Evolutionary conservation across 1,140 invertebrate species (phyloP).

Genomic region (Diorhabda elongata): DNA sequence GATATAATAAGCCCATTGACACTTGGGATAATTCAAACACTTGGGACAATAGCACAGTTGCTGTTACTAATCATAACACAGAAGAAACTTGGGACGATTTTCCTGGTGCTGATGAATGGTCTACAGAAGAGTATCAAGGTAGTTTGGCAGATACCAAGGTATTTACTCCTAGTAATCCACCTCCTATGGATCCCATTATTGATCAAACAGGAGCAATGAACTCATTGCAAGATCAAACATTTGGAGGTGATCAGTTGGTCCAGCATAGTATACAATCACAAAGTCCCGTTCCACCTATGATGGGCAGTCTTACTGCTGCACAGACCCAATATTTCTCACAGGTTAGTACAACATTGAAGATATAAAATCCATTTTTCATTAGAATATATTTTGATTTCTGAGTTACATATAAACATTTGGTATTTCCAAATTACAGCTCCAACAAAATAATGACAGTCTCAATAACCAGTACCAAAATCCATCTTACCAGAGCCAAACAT

Average conservation of each 20-base stretch:
- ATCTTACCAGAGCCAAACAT: slow-evolving; percentile 7
- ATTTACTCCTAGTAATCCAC: slow-evolving; percentile 68
- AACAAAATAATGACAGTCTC: slow-evolving; percentile 48
- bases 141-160: slow-evolving; percentile 93
- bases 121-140: slow-evolving; percentile 91
- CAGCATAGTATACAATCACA: slow-evolving; percentile 32
- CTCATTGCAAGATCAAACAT: background rate
- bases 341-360: slow-evolving; percentile 7
- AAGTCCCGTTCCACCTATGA: slow-evolving; percentile 39
- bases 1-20: slow-evolving; percentile 49
- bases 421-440: slow-evolving; percentile 52
- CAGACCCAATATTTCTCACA: slow-evolving; percentile 69
- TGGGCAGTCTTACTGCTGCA: slow-evolving; percentile 57
- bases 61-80: slow-evolving; percentile 31
- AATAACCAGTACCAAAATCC: slow-evolving; percentile 28
- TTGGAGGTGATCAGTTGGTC: slow-evolving; percentile 14
- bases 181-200: slow-evolving; percentile 7
- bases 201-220: background rate
- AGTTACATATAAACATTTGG: too few relatives aligned
- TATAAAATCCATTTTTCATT: background rate
- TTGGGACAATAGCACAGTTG: slow-evolving; percentile 39
- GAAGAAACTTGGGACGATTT: slow-evolving; percentile 49
- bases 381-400: background rate
- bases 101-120: slow-evolving; percentile 78
- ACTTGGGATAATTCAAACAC: slow-evolving; percentile 50